Evolutionary conservation across 2,113 vertebrate genomes (phyloP), one percentile per base, ranked within the genome.

Genomic region (Pyrgilauda ruficollis): DNA sequence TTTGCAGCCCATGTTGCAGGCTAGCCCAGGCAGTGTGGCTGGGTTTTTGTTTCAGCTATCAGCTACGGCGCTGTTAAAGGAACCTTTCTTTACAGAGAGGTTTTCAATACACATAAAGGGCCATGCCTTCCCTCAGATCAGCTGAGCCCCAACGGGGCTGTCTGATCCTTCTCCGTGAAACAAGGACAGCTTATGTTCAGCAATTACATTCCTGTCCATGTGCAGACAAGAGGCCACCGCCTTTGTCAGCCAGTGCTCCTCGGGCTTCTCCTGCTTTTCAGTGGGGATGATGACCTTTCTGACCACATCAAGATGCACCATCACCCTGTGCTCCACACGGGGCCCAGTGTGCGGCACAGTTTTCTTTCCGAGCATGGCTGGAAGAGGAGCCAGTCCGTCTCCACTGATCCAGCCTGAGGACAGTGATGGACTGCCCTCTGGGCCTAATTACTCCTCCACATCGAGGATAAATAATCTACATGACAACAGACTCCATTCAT

Each of bases 181-280:
- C 93, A 95, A 96, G 90, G 92, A 81, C 92, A 89, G 93, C 94
- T 95, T 95, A 97, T 96, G 93, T 96, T 95, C 88, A 89, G 96
- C 96, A 96, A 96, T 96, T 96, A 96, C 94, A 76, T 94, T 97
- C 94, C 93, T 93, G 91, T 94, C 91, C 43, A 0, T 82, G 61
- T 1, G 13, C 84, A 93, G 94, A 89, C 89, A 94, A 95, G 95
- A 91, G 93, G 93, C 94, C 96, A 95, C 67, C 26, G 67, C 95
- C 87, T 96, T 96, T 96, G 93, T 96, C 83, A 95, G 78, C 70
- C 84, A 35, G 27, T 31, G 59, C 43, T 97, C 46, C 87, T 96
- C 3, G 0, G 87, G 89, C 91, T 91, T 49, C 95, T 93, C 87
- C 55, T 89, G 94, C 93, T 84, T 96, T 96, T 93, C 93, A 89